phyloP scores from a whole-genome alignment of 2,797 vertebrate genomes.

The Acridotheres tristis region DNA sequence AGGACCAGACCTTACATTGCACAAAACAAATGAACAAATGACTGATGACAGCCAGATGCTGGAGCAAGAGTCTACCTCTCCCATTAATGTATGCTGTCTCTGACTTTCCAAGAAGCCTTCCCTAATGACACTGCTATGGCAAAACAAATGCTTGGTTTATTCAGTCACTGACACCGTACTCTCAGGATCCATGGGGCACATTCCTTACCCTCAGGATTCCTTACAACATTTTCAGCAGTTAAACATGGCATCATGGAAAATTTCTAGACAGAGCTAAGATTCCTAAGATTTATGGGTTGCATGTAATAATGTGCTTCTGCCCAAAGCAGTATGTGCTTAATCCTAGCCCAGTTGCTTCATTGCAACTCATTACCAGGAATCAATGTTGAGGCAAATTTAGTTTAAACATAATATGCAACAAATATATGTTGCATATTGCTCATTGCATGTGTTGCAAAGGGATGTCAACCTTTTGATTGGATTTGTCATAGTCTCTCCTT shows the following conservation, averaged over 20 bases:
- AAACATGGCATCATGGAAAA: not conserved
- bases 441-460: not conserved
- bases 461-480: not conserved
- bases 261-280: not conserved
- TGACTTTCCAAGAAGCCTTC: not conserved
- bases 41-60: not conserved
- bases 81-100: not conserved
- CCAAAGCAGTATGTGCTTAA: not conserved
- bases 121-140: not conserved
- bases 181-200: not conserved
- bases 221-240: not conserved
- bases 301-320: not conserved
- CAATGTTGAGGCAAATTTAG: not conserved
- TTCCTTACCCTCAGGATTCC: not conserved
- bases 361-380: not conserved
- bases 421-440: not conserved
- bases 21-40: not conserved
- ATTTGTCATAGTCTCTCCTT: not conserved
- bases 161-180: not conserved
- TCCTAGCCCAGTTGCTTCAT: not conserved
- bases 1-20: not conserved
- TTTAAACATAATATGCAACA: not conserved
- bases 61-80: not conserved
- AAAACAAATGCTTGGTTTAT: not conserved
- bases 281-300: not conserved